Conservation (phyloP, 1,140 invertebrate genomes). For the Chlorops oryzae region DNA sequence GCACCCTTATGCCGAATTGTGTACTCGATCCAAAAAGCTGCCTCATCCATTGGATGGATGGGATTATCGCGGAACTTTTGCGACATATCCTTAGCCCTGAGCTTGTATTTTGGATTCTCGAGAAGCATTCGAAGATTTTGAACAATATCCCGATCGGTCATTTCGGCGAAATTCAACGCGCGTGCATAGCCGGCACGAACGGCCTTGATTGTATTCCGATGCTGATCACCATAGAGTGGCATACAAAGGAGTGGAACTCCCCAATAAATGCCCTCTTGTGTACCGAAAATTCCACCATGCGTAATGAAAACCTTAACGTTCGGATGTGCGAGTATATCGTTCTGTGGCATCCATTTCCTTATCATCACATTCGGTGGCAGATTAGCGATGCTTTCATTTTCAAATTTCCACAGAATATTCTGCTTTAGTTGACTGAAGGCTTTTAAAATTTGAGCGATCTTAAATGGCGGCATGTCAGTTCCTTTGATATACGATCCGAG, state of each 20-base stretch:
- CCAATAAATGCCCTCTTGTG: slow-evolving; percentile 60
- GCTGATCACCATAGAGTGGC: slow-evolving; percentile 59
- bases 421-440: slow-evolving; percentile 55
- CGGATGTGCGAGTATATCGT: slow-evolving; percentile 50
- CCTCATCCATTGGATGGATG: slow-evolving; percentile 50
- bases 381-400: slow-evolving; percentile 45
- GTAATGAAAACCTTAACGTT: slow-evolving; percentile 58
- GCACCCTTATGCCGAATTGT: slow-evolving; percentile 52
- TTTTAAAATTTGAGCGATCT: slow-evolving; percentile 47
- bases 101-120: slow-evolving; percentile 37
- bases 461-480: slow-evolving; percentile 48
- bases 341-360: slow-evolving; percentile 64
- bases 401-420: slow-evolving; percentile 60
- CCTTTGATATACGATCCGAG: slow-evolving; percentile 56
- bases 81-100: slow-evolving; percentile 40
- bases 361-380: slow-evolving; percentile 56
- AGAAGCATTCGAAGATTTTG: slow-evolving; percentile 32
- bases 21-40: slow-evolving; percentile 57
- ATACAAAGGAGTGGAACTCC: slow-evolving; percentile 61
- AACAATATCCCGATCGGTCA: slow-evolving; percentile 33
- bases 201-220: slow-evolving; percentile 41
- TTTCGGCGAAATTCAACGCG: slow-evolving; percentile 31
- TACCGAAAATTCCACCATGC: slow-evolving; percentile 61
- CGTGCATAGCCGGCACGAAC: slow-evolving; percentile 41
- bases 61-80: slow-evolving; percentile 50